phyloP scores from a whole-genome alignment of 2,888 invertebrate species.

The Seladonia tumulorum region DNA sequence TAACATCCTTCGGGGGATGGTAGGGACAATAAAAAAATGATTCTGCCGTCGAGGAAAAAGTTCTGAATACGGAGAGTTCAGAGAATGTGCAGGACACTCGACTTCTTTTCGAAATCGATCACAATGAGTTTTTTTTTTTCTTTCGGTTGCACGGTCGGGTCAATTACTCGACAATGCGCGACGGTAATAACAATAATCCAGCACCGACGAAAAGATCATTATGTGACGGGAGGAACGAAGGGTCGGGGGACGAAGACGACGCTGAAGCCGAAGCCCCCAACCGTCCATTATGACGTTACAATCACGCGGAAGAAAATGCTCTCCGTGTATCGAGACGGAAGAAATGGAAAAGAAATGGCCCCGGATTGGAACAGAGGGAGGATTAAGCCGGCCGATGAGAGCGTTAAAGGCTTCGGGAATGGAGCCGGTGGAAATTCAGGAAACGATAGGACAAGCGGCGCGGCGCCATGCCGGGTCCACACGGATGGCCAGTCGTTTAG shows the following conservation, averaged over 20 bases:
- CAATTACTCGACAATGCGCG: neutral
- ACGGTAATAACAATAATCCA: slow-evolving; percentile 33
- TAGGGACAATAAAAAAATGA: neutral
- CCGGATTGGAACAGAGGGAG: slow-evolving; percentile 40
- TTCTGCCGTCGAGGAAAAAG: neutral
- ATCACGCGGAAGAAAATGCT: slow-evolving; percentile 72
- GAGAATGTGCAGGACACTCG: neutral
- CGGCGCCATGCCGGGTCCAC: slow-evolving; percentile 56
- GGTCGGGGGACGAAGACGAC: neutral
- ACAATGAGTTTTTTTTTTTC: slow-evolving; percentile 7
- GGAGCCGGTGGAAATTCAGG: slow-evolving; percentile 64
- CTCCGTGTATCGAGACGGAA: slow-evolving; percentile 55
- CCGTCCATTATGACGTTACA: slow-evolving; percentile 59
- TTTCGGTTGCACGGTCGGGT: neutral
- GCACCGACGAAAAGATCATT: slow-evolving; percentile 46
- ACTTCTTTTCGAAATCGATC: slow-evolving; percentile 12
- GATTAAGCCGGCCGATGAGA: slow-evolving; percentile 58
- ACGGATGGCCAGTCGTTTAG: slow-evolving; percentile 71
- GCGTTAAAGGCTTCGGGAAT: slow-evolving; percentile 48
- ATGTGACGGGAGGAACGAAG: slow-evolving; percentile 41
- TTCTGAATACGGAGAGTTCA: neutral
- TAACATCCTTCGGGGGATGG: neutral
- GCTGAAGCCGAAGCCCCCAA: neutral
- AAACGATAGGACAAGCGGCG: slow-evolving; percentile 69
- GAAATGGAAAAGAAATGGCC: slow-evolving; percentile 36